Evolutionary conservation across 2,113 vertebrate genomes (phyloP), one percentile per base, ranked within the genome.

Genomic region (Gopherus flavomarginatus): DNA sequence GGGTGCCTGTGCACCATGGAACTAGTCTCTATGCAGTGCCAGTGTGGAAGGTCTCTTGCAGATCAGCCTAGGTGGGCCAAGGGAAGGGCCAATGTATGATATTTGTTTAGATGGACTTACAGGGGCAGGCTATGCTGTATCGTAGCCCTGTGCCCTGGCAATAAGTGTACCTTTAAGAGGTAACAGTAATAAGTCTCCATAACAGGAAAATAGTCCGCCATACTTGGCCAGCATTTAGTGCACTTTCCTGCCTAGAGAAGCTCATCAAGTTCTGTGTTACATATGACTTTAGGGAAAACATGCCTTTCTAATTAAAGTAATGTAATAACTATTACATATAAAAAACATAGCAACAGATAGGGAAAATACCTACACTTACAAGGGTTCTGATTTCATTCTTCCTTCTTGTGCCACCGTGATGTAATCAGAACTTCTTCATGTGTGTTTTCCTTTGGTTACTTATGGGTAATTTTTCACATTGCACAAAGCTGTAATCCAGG

Each of bases 371-470:
- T 35, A 2, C 9, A 47, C 2, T 19, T 11, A 2, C 31, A 31
- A 75, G 44, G 3, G 14, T n/a, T 42, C 10, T 4, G 1, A 52
- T 9, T 11, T 83, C 57, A 79, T 1, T 13, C 2, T 0, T 83
- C 53, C 38, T 9, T 38, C 14, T 85, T n/a, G 53, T 24, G 75
- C 14, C 85, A 50, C 17, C 26, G 1, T 14, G 44, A n/a, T 6
- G 38, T 19, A 85, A 77, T 0, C 17, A 10, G 11, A 85, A 4
- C 0, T 53, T 5, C 87, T 81, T 53, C 4, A 38, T 22, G 2
- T 22, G 1, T 0, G 1, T 0, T 81, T 95, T 79, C 21, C 82
- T 54, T 29, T 72, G 4, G 87, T 83, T n/a, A n/a, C 49, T 87
- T 87, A 16, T 38, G 1, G 6, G 53, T 72, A n/a, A 62, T 6